Evolutionary conservation across 1,140 invertebrate species (phyloP), one percentile per base, ranked within the genome.

Genomic region (Helicoverpa armigera): DNA sequence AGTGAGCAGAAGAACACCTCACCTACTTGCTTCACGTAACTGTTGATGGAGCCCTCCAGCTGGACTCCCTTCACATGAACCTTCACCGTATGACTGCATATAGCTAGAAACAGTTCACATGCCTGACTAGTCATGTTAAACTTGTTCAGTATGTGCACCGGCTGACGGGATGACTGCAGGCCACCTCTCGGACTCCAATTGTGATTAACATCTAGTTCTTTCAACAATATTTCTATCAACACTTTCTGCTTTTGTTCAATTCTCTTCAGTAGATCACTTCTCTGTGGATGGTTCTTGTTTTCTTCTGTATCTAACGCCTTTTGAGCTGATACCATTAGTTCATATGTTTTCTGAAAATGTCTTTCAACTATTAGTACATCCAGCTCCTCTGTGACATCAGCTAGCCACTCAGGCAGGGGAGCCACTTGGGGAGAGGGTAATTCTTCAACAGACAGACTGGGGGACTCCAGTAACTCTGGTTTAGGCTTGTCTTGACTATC

Each of bases 301-400:
- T 91, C 92, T 51, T 93, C 93, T 65, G 94, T 95, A 60, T 92
- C 91, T 48, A 94, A 88, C 13, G 90, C 89, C 61, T 95, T 94
- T 81, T 95, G 94, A 43, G 95, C 95, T 51, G 89, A 83, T 72
- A 98, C 96, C 72, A 99, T 97, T 10, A 99, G 95, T 80, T 97
- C 96, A 80, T 99, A 98, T 16, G 99, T 98, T 90, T 99, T 98
- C 93, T 99, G 98, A 93, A 99, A 99, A 91, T 99, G 98, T 86
- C 99, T 96, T 93, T 99, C 98, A n/a, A 99, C 99, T 85, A 99
- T 98, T 81, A 97, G 97, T 16, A 99, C 99, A 95, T 99, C 99
- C 29, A 99, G 95, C 94, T 99, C 99, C 92, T 99, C 99, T 18
- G 98, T 97, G 0, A 99, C 96, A 94, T 99, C 99, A 75, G 97